Conservation (phyloP, 2,888 invertebrate species). For the Cacoxenus indagator region DNA sequence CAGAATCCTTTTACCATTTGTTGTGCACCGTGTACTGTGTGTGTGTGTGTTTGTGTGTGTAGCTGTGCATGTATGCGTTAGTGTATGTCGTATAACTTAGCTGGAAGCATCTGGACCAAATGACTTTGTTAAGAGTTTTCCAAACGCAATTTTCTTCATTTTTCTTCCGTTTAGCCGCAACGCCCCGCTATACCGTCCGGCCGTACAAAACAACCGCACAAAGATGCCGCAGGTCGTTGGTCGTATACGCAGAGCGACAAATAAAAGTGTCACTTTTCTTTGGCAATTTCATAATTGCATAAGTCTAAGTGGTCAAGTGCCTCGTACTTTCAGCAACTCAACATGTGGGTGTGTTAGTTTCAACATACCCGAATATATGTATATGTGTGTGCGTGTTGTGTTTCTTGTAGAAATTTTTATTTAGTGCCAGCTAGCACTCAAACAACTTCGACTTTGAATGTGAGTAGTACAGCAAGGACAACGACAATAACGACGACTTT, state of each 20-base stretch:
- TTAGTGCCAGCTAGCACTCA: slow-evolving; percentile 2
- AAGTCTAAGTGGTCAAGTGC: slow-evolving; percentile 64
- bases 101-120: slow-evolving; percentile 60
- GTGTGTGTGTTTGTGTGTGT: too few relatives aligned
- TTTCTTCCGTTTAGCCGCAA: slow-evolving; percentile 31
- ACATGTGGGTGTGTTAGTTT: too few relatives aligned
- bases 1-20: slow-evolving; percentile 6
- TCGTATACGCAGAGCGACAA: slow-evolving; percentile 36
- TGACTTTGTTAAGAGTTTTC: slow-evolving; percentile 64
- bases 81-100: slow-evolving; percentile 47
- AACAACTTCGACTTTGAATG: neutral
- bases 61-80: too few relatives aligned
- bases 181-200: neutral
- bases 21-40: neutral
- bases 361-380: neutral
- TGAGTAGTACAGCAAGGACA: neutral
- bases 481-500: neutral
- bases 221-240: neutral
- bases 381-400: neutral
- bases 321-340: slow-evolving; percentile 37
- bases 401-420: slow-evolving; percentile 14
- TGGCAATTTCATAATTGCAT: slow-evolving; percentile 64
- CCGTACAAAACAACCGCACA: slow-evolving; percentile 1
- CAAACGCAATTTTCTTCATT: slow-evolving; percentile 60
- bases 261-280: slow-evolving; percentile 64